Conservation (phyloP, 2,113 vertebrate species). For the Leuciscus idus region DNA sequence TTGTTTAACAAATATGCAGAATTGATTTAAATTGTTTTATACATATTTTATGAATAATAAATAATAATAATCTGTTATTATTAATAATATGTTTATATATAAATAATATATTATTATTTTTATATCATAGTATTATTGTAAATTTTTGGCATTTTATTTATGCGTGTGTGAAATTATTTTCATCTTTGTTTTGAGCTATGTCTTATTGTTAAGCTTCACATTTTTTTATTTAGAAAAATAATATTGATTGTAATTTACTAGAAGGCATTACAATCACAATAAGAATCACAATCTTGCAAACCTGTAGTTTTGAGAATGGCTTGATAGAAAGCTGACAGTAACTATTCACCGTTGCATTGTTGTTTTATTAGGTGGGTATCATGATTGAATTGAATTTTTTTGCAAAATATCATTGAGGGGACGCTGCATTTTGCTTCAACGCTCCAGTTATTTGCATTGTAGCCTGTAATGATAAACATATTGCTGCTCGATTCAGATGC, state of each 20-base stretch:
- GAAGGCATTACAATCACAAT: not conserved
- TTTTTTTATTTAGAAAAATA: no score
- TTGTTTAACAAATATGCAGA: no score
- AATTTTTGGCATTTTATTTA: not conserved
- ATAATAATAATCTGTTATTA: not conserved
- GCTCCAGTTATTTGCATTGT: not conserved
- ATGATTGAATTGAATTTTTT: not conserved
- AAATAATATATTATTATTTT: not conserved
- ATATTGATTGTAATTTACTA: not conserved
- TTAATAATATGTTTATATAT: not conserved
- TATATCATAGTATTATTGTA: not conserved
- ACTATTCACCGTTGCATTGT: not conserved
- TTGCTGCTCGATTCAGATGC: conserved; percentile 8
- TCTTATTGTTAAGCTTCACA: not conserved
- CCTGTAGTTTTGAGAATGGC: not conserved
- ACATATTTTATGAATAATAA: not conserved
- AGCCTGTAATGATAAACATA: conserved; percentile 11
- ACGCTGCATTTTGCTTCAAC: not conserved
- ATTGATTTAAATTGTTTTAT: not conserved
- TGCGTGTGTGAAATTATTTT: not conserved
- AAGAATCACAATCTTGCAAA: not conserved
- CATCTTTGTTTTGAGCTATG: not conserved
- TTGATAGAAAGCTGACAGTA: not conserved
- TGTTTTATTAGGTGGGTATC: not conserved
- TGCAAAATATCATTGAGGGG: not conserved